phyloP scores from a whole-genome alignment of 2,797 vertebrate species.

The Chelonia mydas region DNA sequence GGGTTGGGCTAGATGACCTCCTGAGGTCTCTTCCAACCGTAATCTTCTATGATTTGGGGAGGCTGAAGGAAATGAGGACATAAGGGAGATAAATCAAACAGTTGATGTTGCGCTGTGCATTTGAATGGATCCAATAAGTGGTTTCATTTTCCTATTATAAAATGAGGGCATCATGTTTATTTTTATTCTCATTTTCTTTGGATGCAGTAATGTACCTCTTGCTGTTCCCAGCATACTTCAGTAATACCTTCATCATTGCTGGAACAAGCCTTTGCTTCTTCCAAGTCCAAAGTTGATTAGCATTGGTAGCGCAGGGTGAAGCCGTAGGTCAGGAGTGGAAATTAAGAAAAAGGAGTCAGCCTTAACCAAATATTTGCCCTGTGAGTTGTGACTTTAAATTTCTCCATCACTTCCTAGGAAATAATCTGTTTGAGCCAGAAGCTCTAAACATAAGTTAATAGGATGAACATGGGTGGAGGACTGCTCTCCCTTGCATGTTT shows the following conservation, averaged over 20 bases:
- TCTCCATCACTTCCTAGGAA: background rate
- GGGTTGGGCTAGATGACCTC: no score
- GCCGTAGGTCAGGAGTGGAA: background rate
- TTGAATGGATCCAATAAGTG: background rate
- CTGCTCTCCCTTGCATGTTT: background rate
- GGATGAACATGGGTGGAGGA: background rate
- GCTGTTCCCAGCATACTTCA: background rate
- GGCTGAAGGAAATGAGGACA: background rate
- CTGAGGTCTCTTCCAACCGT: no score
- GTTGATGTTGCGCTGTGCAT: background rate
- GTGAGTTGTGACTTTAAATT: background rate
- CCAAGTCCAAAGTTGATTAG: background rate
- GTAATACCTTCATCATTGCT: background rate
- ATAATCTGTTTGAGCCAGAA: background rate
- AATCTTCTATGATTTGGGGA: background rate
- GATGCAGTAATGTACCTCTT: background rate
- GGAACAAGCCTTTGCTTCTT: background rate
- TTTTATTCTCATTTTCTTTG: background rate
- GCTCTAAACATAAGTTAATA: background rate
- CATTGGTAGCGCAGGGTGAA: background rate
- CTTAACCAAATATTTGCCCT: background rate
- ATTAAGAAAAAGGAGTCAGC: background rate
- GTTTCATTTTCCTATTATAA: background rate
- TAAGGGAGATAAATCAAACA: background rate
- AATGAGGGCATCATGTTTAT: background rate